These are phyloP conservation scores for Chrysolina haemoptera DNA, from an alignment of 2,888 invertebrate genomes.

Conservation along the genomic window DNA sequence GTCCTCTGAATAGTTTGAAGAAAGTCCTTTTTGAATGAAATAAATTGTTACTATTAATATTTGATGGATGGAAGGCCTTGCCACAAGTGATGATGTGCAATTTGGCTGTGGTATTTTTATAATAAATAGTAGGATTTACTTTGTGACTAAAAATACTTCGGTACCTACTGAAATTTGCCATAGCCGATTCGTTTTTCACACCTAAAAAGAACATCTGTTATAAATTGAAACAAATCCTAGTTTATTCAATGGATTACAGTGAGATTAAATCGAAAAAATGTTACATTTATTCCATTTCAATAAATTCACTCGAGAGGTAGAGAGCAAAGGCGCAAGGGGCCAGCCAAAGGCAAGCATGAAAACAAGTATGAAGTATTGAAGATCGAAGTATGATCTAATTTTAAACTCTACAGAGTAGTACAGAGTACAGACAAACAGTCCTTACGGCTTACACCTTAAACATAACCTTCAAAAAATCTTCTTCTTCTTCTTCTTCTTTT, in stretches of 20 bases:
- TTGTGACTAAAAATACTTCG: neutral
- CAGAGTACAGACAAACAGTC: too few relatives aligned
- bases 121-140: neutral
- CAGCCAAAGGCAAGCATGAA: too few relatives aligned
- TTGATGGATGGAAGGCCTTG: neutral
- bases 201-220: neutral
- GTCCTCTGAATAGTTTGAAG: conserved; percentile 52
- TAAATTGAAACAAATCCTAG: neutral
- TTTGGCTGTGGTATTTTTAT: neutral
- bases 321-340: too few relatives aligned
- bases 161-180: neutral
- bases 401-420: too few relatives aligned
- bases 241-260: neutral
- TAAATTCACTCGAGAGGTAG: too few relatives aligned
- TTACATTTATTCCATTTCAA: neutral
- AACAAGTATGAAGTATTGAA: too few relatives aligned
- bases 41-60: neutral
- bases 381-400: too few relatives aligned
- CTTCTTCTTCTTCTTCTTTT: too few relatives aligned
- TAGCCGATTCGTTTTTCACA: neutral
- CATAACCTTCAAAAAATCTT: too few relatives aligned
- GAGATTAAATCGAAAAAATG: neutral
- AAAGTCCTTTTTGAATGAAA: conserved; percentile 25
- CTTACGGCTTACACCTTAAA: too few relatives aligned
- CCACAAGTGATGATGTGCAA: neutral